These are phyloP conservation scores for Hormiphora californensis DNA, from an alignment of 37 sponge, comb jelly and placozoan genomes.

Conservation along the genomic window DNA sequence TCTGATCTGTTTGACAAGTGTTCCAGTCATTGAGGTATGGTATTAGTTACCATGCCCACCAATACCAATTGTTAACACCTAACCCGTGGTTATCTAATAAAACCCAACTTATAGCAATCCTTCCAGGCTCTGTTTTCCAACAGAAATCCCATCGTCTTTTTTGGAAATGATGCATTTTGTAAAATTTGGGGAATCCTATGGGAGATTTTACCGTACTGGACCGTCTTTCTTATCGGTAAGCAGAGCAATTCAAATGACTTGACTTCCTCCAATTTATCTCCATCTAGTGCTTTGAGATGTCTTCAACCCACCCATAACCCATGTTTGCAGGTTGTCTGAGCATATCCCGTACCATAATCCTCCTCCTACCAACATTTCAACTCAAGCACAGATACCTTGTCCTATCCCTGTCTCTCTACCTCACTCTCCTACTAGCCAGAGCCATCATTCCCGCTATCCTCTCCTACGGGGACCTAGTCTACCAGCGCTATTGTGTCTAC, in stretches of 20 bases:
- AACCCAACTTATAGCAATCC: too few species aligned
- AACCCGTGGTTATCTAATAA: too few species aligned
- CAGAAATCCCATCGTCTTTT: neutral
- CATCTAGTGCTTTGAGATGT: too few species aligned
- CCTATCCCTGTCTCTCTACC: neutral
- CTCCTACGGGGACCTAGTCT: neutral
- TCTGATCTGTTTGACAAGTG: neutral
- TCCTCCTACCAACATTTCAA: slow-evolving; percentile 1
- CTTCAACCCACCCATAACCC: too few species aligned
- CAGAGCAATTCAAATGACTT: too few species aligned
- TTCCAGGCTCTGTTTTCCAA: too few species aligned
- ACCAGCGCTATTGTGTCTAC: slow-evolving; percentile 26
- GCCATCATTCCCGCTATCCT: neutral
- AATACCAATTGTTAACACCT: too few species aligned
- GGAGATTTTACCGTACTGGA: slow-evolving; percentile 36
- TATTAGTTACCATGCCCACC: too few species aligned
- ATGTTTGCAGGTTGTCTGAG: slow-evolving; percentile 30
- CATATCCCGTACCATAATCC: slow-evolving; percentile 12
- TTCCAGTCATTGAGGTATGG: slow-evolving; percentile 22
- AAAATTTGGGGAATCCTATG: slow-evolving; percentile 25
- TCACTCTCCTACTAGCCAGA: neutral
- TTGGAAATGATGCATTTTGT: neutral
- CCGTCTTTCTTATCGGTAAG: slow-evolving; percentile 37
- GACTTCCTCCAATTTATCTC: too few species aligned
- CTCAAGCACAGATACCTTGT: neutral